Base-by-base conservation (phyloP, 1,140 invertebrate species). In the Achroia grisella region DNA sequence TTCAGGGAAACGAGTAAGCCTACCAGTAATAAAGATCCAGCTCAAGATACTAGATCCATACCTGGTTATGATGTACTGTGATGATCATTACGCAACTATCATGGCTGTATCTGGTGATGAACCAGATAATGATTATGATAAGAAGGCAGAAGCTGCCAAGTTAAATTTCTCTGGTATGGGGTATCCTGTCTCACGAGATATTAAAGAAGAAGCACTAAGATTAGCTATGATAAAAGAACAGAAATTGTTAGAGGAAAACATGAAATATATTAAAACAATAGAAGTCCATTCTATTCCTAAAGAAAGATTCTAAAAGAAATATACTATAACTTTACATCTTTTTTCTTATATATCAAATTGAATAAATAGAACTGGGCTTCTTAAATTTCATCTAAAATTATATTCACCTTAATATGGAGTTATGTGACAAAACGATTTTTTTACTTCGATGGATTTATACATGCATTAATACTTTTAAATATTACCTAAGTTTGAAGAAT, bases 11-110 rank as follows among this genome's bases (percentile, higher is more conserved):
- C 17, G 17, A 23, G 6, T 3, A 23, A 23, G 6, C 6, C 17
- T 23, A 6, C 56, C 69, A 5, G 34, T 46, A 1, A 31, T 60
- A 8, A 50, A 15, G 5, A 4, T 79, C 10, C 44, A 66, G 23
- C 13, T 79, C 15, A 79, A 79, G 42, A 71, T 76, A 28, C 34
- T 56, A 2, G 66, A 74, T 56, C 64, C 71, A 0, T 79, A 74
- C 31, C 39, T 79, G 27, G 62, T 59, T 0, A 36, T 76, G 44
- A 72, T 71, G 62, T 64, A 60, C 15, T 79, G 75, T 34, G 56
- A 74, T 12, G 51, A 71, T 0, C 15, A 44, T 1, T 63, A 62
- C 10, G 59, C 71, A 3, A 45, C 37, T 0, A 44, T 79, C n/a
- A 64, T 79, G 71, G 63, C 68, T 0, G 48, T 62, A 28, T 11